These are phyloP conservation scores for Sphaerodactylus townsendi DNA, from an alignment of 2,113 vertebrate genomes.

Conservation along the genomic window DNA sequence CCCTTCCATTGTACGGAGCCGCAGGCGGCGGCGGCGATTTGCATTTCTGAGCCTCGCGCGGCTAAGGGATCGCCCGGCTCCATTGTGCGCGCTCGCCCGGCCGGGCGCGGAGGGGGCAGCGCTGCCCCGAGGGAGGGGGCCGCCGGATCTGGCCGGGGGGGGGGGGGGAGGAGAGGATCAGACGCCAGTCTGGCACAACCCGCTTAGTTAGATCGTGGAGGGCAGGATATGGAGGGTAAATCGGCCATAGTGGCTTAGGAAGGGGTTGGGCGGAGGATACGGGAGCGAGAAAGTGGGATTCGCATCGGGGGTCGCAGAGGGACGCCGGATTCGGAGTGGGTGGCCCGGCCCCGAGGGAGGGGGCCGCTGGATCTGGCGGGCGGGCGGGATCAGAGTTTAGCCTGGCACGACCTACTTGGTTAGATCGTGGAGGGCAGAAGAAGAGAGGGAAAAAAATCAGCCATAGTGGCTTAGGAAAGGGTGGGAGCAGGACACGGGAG, in stretches of 20 bases:
- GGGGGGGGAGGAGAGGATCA: neutral
- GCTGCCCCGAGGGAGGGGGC: neutral
- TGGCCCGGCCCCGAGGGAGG: neutral
- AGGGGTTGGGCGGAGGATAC: too few species aligned
- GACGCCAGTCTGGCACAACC: too few species aligned
- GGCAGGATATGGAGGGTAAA: neutral
- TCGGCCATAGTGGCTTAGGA: neutral
- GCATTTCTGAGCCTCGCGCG: constrained; percentile 38
- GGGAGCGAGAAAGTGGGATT: neutral
- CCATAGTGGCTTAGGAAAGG: neutral
- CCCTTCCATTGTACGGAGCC: constrained; percentile 21
- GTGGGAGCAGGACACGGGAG: too few species aligned
- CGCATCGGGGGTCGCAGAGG: neutral
- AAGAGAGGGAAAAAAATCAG: neutral
- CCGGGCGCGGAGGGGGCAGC: neutral
- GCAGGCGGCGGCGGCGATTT: constrained; percentile 33
- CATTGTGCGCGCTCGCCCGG: constrained; percentile 13
- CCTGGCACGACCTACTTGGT: too few species aligned
- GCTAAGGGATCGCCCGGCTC: constrained; percentile 31
- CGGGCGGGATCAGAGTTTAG: neutral
- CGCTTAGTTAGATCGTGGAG: neutral
- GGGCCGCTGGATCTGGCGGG: too few species aligned
- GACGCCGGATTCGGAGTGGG: neutral
- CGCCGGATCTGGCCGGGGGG: too few species aligned
- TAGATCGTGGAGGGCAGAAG: neutral